Base-by-base conservation (phyloP, 2,888 invertebrate species). In the Andrena fulva region DNA sequence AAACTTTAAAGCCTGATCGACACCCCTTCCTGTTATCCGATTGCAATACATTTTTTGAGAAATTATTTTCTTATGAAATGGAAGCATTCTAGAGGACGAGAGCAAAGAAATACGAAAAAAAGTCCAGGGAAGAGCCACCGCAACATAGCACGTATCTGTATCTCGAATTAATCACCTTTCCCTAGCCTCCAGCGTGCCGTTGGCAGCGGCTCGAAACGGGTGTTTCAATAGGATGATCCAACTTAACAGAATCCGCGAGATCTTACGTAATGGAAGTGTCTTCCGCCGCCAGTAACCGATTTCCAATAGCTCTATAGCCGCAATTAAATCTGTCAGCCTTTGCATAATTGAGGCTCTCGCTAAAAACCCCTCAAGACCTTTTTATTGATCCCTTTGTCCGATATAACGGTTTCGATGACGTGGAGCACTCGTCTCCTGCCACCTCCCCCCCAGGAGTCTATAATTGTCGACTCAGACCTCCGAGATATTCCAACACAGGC, bases 211-310 rank as follows among this genome's bases (percentile, higher is more conserved):
- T 42, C 42, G 16, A 42, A 42, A 16, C 59, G 59, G 7, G 59
- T 59, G 16, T 29, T 54, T 64, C 52, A 72, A 72, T 64, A 64
- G 72, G 64, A 72, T 62, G 35, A 64, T 72, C 52, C 52, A 52
- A 72, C 64, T 72, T 64, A 72, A 72, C 72, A 27, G 64, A 56
- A 73, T 66, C 66, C 8, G 35, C 0, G 54, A 73, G 66, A 73
- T 73, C 72, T 73, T 72, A 27, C n/a, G 63, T 73, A 66, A 66
- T 54, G 54, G 66, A 35, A 66, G 35, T 20, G 72, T 27, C 66
- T 54, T 66, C 35, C 52, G 24, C 1, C 24, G 24, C 24, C 27
- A 52, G 27, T 72, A 72, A 73, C 54, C 66, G 54, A 54, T 73
- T 73, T 56, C 54, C 72, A 66, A 73, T 66, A 73, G 2, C 7